These are phyloP conservation scores for human (Homo sapiens) DNA, from an alignment of 2,113 vertebrate genomes.

Conservation along the genomic window GRCh38 chr2:233114001-233114500, in stretches of 20 bases:
- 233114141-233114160: too few species aligned
- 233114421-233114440: neutral
- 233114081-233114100: too few species aligned
- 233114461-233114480: fast-evolving
- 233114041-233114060: too few species aligned
- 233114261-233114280: neutral
- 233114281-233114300: neutral
- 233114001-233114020: too few species aligned
- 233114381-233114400: neutral
- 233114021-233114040: too few species aligned
- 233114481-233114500: too few species aligned
- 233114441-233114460: fast-evolving
- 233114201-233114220: neutral
- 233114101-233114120: too few species aligned
- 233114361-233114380: neutral
- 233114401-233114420: neutral
- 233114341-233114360: neutral
- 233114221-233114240: neutral
- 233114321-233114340: neutral
- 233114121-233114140: too few species aligned
- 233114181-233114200: too few species aligned
- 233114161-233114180: too few species aligned
- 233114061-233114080: too few species aligned
- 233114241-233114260: neutral
- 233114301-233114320: neutral